These are phyloP conservation scores for Lepus europaeus DNA, from an alignment of 2,113 vertebrate species.

Conservation along the genomic window DNA sequence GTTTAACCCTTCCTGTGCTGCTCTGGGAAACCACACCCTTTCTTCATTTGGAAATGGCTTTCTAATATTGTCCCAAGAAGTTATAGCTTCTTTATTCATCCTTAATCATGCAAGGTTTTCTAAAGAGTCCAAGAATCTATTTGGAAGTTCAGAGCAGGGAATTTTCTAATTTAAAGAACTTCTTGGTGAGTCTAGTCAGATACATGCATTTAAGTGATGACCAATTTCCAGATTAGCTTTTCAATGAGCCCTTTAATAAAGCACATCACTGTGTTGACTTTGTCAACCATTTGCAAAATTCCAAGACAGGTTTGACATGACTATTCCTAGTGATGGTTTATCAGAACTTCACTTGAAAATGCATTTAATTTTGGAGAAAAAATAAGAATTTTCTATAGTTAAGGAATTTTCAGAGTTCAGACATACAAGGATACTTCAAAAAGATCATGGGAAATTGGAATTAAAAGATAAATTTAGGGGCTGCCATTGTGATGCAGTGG, in stretches of 20 bases:
- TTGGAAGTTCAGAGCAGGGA: not conserved
- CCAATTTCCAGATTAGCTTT: not conserved
- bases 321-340: constrained; percentile 51
- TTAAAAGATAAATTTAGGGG: too few species aligned
- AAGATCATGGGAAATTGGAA: too few species aligned
- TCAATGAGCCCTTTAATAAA: constrained; percentile 32
- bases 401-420: constrained; percentile 45
- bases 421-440: not conserved
- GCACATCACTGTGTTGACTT: constrained; percentile 56
- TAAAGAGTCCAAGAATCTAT: not conserved
- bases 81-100: not conserved
- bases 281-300: constrained; percentile 59
- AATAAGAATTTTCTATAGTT: constrained; percentile 42
- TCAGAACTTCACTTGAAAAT: constrained; percentile 38
- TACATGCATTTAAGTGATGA: not conserved
- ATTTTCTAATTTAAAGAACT: constrained; percentile 50
- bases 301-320: not conserved
- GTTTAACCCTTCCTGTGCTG: constrained; percentile 87
- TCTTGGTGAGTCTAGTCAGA: constrained; percentile 1
- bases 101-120: not conserved
- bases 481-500: too few species aligned
- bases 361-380: constrained; percentile 58
- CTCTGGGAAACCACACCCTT: constrained; percentile 80
- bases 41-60: constrained; percentile 66
- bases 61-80: constrained; percentile 26